Evolutionary conservation across 2,113 vertebrate genomes (phyloP).

Genomic region (Chloropsis cyanopogon): DNA sequence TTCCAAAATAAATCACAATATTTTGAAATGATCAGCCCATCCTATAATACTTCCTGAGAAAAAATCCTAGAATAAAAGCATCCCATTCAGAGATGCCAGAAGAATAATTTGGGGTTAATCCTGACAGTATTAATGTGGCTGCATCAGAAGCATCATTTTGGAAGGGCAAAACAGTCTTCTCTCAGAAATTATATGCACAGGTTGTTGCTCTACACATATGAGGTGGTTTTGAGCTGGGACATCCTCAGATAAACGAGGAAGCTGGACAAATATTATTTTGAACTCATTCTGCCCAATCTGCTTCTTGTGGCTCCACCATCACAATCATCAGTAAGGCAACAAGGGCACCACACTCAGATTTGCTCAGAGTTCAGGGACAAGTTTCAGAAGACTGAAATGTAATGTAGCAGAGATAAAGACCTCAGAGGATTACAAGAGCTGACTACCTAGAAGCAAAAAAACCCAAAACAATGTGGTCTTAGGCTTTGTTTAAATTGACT

Average conservation of each 20-base stretch:
- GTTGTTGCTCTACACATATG: background rate
- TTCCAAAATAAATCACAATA: background rate
- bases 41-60: background rate
- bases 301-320: background rate
- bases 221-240: background rate
- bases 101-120: background rate
- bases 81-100: background rate
- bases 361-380: background rate
- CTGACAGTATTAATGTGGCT: background rate
- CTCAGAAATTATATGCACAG: background rate
- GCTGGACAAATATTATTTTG: background rate
- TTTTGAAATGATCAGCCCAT: background rate
- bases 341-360: background rate
- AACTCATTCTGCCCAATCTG: background rate
- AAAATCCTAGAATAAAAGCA: background rate
- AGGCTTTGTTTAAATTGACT: background rate
- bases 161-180: background rate
- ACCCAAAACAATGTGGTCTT: rapidly evolving
- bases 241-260: background rate
- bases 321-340: background rate
- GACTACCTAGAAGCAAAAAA: background rate
- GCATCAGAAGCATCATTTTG: background rate
- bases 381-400: background rate
- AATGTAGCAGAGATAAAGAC: background rate
- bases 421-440: background rate